Base-by-base conservation (phyloP, 2,888 invertebrate species). In the Cartodere bifasciata region DNA sequence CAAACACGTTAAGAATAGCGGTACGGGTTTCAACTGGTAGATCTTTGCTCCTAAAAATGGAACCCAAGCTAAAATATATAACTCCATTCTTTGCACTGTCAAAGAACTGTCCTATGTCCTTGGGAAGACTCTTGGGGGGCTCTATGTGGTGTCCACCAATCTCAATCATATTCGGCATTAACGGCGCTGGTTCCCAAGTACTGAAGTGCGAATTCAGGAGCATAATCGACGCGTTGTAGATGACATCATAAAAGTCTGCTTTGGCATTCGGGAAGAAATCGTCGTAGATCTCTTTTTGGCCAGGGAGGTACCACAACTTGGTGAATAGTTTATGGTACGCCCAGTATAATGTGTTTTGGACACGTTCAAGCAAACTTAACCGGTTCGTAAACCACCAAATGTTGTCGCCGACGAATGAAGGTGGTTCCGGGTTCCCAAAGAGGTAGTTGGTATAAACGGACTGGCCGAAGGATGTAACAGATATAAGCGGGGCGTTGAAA, bases 281-380 rank as follows among this genome's bases (percentile, higher is more conserved):
- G 4, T 45, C 37, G 10, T 41, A 11, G 2, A 43, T 6, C 6
- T 27, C 17, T 22, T 41, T 34, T 13, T 32, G n/a, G n/a, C n/a
- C n/a, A n/a, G n/a, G n/a, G n/a, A n/a, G n/a, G n/a, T n/a, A n/a
- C n/a, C n/a, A 29, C 2, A 45, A 36, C 14, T 48, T 32, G 3
- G 28, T 31, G 12, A 39, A 28, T 3, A 49, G 4, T 27, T 39
- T 30, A 13, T 37, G 28, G 15, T 39, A 26, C 4, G 40, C 13
- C 23, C 38, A 31, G n/a, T 43, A 30, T 1, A 60, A 57, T 0
- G 65, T 53, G 45, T 75, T 78, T 10, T 58, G 49, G 1, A 72
- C 22, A 40, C 78, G 52, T 42, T 68, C 62, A 44, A 53, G 50
- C 38, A 77, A 71, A 22, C 54, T 65, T 54, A 68, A 66, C 22